These are phyloP conservation scores for Mimumesa dahlbomi DNA, from an alignment of 2,888 invertebrate genomes.

Conservation along the genomic window DNA sequence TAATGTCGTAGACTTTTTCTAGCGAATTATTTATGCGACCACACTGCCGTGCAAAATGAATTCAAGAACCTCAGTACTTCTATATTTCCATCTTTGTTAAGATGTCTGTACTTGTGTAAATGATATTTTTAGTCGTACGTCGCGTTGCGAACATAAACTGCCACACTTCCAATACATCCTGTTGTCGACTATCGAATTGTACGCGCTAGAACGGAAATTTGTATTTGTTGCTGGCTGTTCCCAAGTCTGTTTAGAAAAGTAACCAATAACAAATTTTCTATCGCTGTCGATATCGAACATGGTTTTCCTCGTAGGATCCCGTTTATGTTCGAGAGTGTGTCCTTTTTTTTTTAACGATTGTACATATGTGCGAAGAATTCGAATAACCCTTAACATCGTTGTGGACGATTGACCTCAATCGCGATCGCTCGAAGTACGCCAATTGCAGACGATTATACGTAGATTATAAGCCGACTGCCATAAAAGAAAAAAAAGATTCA, in stretches of 20 bases:
- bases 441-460: slow-evolving; percentile 46
- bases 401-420: slow-evolving; percentile 51
- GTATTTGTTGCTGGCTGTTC: too few species aligned
- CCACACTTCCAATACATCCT: slow-evolving; percentile 29
- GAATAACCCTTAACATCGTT: slow-evolving; percentile 37
- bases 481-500: slow-evolving; percentile 24
- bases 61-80: slow-evolving; percentile 2
- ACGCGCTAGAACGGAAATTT: too few species aligned
- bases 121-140: not conserved
- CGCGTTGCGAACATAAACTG: slow-evolving; percentile 23
- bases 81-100: slow-evolving; percentile 4
- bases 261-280: too few species aligned
- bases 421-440: slow-evolving; percentile 30
- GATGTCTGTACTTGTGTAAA: slow-evolving; percentile 2
- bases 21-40: slow-evolving; percentile 22
- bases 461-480: slow-evolving; percentile 22
- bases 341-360: slow-evolving; percentile 12
- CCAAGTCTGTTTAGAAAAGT: too few species aligned
- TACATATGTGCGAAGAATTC: slow-evolving; percentile 28
- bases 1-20: slow-evolving; percentile 3
- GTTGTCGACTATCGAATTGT: too few species aligned
- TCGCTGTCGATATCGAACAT: too few species aligned
- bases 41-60: slow-evolving; percentile 39
- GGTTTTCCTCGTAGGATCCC: too few species aligned
- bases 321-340: too few species aligned